Base-by-base conservation (phyloP, 2,797 vertebrate genomes). In the Merluccius polli region DNA sequence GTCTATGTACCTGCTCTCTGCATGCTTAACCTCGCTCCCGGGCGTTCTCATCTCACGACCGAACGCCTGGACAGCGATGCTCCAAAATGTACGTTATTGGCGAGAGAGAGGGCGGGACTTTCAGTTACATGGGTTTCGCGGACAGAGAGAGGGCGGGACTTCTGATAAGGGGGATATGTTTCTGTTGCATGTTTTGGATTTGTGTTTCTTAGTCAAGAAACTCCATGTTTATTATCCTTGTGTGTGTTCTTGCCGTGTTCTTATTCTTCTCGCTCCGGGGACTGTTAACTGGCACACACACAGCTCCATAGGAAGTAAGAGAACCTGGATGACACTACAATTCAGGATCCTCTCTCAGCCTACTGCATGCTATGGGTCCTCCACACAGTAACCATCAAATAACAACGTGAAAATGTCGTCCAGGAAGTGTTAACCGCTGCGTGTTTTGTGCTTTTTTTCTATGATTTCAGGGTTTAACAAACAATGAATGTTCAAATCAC, bases 401-500 rank as follows among this genome's bases (percentile, higher is more conserved):
- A 21, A 59, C 52, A n/a, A 59, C 10, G 52, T 59, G 52, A 59
- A 59, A 15, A 59, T 59, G 52, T 59, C 21, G 5, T 59, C 16
- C 21, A n/a, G 16, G 5, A 24, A 27, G 24, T 29, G 59, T 27
- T 24, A 65, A 65, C 24, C 24, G 8, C 59, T 27, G 59, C 59
- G 12, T 65, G n/a, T 65, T 65, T 38, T 72, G 13, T 72, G n/a
- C 12, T 35, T n/a, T n/a, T 38, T 71, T 24, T 36, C 13, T 7
- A 38, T 44, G 4, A 24, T 38, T 44, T 77, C 80, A 99, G 98
- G 97, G 95, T 84, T 95, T 98, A 92, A 97, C 95, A 90, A 98
- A 98, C 92, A 99, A 98, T 89, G 98, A 99, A 94, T 98, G 96
- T 93, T 99, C 97, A 85, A 98, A 99, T 94, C 97, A 99, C 87